Evolutionary conservation across 2,888 invertebrate species (phyloP).

Genomic region (Ypsolopha scabrella): DNA sequence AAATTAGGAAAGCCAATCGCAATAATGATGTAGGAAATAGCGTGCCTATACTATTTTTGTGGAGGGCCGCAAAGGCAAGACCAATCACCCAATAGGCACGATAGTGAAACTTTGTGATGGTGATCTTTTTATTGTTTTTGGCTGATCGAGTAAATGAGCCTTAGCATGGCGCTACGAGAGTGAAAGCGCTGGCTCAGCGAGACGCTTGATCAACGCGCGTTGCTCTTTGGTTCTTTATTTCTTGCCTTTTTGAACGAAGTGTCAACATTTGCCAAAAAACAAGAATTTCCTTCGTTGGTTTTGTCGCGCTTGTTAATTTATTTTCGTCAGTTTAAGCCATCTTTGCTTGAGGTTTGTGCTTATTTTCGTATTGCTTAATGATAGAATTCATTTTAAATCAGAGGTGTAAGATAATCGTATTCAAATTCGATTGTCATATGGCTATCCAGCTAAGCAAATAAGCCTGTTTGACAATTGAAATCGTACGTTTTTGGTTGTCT

Average conservation of each 20-base stretch:
- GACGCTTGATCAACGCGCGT: constrained; percentile 47
- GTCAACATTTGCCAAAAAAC: constrained; percentile 36
- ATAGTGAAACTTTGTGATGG: neutral
- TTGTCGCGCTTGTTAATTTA: constrained; percentile 26
- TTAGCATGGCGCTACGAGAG: constrained; percentile 24
- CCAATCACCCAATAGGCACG: neutral
- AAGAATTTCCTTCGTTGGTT: constrained; percentile 22
- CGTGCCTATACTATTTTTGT: neutral
- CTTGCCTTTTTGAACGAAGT: constrained; percentile 22
- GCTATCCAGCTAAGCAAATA: too few relatives aligned
- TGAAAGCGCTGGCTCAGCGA: constrained; percentile 37
- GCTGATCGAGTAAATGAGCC: neutral
- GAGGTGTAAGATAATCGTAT: too few relatives aligned
- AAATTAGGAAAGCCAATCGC: too few relatives aligned
- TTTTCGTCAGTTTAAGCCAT: constrained; percentile 13
- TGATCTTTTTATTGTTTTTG: neutral
- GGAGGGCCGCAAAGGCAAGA: neutral
- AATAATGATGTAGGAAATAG: neutral
- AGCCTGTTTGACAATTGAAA: too few relatives aligned
- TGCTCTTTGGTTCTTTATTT: constrained; percentile 33
- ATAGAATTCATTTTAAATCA: too few relatives aligned
- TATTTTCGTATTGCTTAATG: too few relatives aligned
- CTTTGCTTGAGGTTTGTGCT: too few relatives aligned
- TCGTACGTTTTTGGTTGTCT: too few relatives aligned
- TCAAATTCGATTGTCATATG: too few relatives aligned